Conservation (phyloP, 2,888 invertebrate species). For the Tetrapedia diversipes region DNA sequence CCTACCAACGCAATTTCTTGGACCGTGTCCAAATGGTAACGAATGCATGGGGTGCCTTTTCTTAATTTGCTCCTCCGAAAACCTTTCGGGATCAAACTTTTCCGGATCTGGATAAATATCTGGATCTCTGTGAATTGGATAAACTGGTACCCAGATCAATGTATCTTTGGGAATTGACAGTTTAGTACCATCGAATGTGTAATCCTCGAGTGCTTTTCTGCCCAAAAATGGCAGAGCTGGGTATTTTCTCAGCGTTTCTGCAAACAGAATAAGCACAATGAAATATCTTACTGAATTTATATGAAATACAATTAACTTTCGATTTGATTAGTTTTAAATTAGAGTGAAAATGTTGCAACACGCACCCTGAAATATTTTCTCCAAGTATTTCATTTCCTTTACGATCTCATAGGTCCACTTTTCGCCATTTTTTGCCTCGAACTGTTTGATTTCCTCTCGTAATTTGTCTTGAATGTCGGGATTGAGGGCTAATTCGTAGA, state of each 20-base stretch:
- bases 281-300: too few relatives aligned
- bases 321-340: too few relatives aligned
- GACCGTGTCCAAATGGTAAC: slow-evolving; percentile 77
- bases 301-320: background rate
- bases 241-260: slow-evolving; percentile 83
- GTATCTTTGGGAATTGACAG: slow-evolving; percentile 65
- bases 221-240: slow-evolving; percentile 79
- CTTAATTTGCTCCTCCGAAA: slow-evolving; percentile 63
- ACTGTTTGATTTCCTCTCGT: slow-evolving; percentile 63
- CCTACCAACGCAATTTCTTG: slow-evolving; percentile 77
- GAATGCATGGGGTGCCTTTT: slow-evolving; percentile 68
- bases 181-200: slow-evolving; percentile 68
- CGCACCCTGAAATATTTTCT: slow-evolving; percentile 80
- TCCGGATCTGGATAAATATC: slow-evolving; percentile 72
- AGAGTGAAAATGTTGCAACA: background rate
- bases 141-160: slow-evolving; percentile 67
- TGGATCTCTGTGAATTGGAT: slow-evolving; percentile 70
- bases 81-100: slow-evolving; percentile 74
- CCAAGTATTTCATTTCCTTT: slow-evolving; percentile 81
- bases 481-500: slow-evolving; percentile 71
- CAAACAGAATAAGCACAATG: background rate
- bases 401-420: slow-evolving; percentile 81
- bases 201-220: slow-evolving; percentile 69
- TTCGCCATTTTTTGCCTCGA: slow-evolving; percentile 70
- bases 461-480: slow-evolving; percentile 68